Evolutionary conservation across 30 jellyfish, hydroid and myxozoan genomes (phyloP).

Genomic region (Pelagia noctiluca): DNA sequence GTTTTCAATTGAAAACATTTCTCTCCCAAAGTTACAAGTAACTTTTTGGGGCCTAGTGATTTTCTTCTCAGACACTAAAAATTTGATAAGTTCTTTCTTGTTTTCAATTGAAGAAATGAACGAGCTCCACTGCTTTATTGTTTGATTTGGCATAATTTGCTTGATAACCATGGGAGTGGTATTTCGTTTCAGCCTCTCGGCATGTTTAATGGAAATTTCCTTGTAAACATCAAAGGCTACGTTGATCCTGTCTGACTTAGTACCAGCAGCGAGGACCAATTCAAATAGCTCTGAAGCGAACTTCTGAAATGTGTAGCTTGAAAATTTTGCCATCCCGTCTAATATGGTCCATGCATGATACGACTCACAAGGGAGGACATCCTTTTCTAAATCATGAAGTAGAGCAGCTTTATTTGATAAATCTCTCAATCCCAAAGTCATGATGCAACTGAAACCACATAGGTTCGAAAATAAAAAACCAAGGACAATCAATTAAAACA

Average conservation of each 20-base stretch:
- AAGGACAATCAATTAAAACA: no score
- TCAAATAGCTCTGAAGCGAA: slow-evolving; percentile 27
- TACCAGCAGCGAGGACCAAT: slow-evolving; percentile 39
- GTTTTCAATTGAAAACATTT: neutral
- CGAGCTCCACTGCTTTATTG: slow-evolving; percentile 3
- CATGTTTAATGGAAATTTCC: slow-evolving; percentile 11
- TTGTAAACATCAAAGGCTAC: slow-evolving; percentile 34
- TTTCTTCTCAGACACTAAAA: neutral
- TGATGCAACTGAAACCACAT: no score
- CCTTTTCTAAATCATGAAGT: neutral
- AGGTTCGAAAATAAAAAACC: no score
- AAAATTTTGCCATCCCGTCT: slow-evolving; percentile 36
- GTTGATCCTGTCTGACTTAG: slow-evolving; percentile 13
- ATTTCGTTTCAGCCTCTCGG: slow-evolving; percentile 3
- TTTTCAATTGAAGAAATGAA: neutral
- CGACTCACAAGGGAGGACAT: slow-evolving; percentile 2
- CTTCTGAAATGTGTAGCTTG: slow-evolving; percentile 23
- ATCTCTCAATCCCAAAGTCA: no score
- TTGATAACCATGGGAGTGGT: slow-evolving; percentile 1
- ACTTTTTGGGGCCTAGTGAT: neutral
- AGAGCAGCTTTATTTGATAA: slow-evolving; percentile 4
- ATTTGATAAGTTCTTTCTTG: neutral
- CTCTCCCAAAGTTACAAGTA: neutral
- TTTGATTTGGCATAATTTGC: neutral
- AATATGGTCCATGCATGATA: neutral